Base-by-base conservation (phyloP, 2,888 invertebrate genomes). In the Drosophila rellima region DNA sequence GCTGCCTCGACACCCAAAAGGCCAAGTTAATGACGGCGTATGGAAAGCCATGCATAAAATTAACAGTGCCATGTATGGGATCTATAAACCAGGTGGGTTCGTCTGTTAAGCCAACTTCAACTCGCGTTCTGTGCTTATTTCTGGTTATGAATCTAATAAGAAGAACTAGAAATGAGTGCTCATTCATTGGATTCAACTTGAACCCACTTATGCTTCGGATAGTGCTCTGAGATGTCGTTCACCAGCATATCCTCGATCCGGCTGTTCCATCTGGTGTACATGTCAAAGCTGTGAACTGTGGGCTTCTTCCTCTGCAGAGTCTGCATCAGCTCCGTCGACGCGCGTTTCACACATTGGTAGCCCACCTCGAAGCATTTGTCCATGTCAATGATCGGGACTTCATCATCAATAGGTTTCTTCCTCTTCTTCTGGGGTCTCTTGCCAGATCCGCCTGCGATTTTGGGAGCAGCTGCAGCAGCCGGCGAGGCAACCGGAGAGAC, bases 231-330 rank as follows among this genome's bases (percentile, higher is more conserved):
- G 37, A 98, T 93, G 7, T 95, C 95, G 6, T 94, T 93, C 56
- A 98, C 96, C 13, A 99, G 92, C 8, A 96, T 93, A 75, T 96
- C 94, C 92, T 99, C 99, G 0, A 99, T 97, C 90, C 96, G 95
- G 90, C 96, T 95, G 92, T 99, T 98, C 17, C 97, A 96, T 94
- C 97, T 97, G 0, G 98, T 99, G 0, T 99, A 98, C 69, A 99
- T 94, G 93, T 99, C 95, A 94, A 6, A 95, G 94, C 93, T 98
- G 98, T 4, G 93, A 93, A 82, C 95, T 94, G 20, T 96, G 8
- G 1, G 31, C 33, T n/a, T 13, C 11, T 3, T 18, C 13, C 8
- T 18, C 1, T 39, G 7, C 0, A 70, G 17, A 1, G 18, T 40
- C 5, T 18, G 11, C 8, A 56, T 65, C 6, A 67, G 23, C 35